These are phyloP conservation scores for Sphaerodactylus townsendi DNA, from an alignment of 2,113 vertebrate genomes.

Conservation along the genomic window DNA sequence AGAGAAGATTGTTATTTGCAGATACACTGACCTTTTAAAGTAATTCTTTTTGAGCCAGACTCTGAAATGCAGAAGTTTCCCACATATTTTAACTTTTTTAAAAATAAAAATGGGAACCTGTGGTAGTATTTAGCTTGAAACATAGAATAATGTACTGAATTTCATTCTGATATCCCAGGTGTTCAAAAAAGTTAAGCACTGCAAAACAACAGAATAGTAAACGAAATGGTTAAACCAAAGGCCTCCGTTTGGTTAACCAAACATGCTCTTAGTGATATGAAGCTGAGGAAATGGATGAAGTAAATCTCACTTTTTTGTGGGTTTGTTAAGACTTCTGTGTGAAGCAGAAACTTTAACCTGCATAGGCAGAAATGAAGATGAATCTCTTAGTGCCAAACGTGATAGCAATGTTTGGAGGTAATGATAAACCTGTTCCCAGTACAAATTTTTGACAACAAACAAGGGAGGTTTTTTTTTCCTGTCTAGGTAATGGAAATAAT, in stretches of 20 bases:
- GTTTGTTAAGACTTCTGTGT: neutral
- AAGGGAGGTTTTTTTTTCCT: neutral
- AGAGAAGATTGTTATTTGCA: too few species aligned
- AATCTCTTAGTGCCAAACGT: neutral
- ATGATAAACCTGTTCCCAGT: neutral
- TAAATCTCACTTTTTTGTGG: neutral
- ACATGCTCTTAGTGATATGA: neutral
- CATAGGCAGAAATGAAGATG: neutral
- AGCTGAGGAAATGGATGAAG: neutral
- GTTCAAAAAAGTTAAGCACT: neutral
- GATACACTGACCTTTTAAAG: neutral
- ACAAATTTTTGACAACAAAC: neutral
- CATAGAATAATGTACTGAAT: neutral
- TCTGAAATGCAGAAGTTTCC: neutral
- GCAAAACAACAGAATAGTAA: neutral
- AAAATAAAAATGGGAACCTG: neutral
- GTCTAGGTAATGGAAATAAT: conserved; percentile 5
- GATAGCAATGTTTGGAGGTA: neutral
- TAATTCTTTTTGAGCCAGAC: neutral
- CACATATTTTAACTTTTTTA: neutral
- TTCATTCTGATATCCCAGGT: neutral
- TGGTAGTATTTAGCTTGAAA: neutral
- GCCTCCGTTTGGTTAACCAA: neutral
- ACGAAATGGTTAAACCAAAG: neutral
- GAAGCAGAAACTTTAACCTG: neutral